A percentile compares a stretch with the other conserved stretches of the same genome.
phyloP scores from a whole-genome alignment of 2,113 vertebrate genomes.

The Tupaia chinensis region DNA sequence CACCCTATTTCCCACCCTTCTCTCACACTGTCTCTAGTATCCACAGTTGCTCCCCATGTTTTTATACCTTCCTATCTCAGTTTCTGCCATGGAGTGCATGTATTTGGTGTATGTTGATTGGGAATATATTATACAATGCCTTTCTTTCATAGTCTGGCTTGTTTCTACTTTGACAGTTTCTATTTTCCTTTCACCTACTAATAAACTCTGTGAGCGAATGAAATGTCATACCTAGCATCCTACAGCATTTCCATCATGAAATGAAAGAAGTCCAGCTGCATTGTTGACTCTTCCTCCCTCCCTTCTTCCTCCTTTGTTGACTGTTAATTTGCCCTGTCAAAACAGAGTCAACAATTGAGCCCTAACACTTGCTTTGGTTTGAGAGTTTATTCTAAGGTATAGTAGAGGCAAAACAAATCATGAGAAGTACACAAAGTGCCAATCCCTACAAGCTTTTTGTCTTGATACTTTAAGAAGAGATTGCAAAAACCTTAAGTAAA shows the following conservation, averaged over 20 bases:
- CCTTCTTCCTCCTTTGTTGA: not conserved
- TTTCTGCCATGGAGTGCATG: too few relatives aligned
- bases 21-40: too few relatives aligned
- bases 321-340: not conserved
- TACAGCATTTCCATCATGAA: not conserved
- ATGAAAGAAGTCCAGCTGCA: not conserved
- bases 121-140: too few relatives aligned
- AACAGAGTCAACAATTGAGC: not conserved
- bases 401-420: slow-evolving; percentile 1
- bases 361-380: not conserved
- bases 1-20: too few relatives aligned
- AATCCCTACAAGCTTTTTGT: not conserved
- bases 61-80: too few relatives aligned
- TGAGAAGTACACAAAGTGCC: not conserved
- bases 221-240: not conserved
- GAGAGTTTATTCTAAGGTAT: not conserved
- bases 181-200: not conserved
- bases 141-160: too few relatives aligned
- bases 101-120: too few relatives aligned
- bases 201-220: not conserved
- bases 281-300: not conserved
- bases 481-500: not conserved
- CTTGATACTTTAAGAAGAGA: not conserved
- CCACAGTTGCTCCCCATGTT: too few relatives aligned
- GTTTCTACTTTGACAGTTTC: too few relatives aligned